Percentiles rank a stretch among this genome's conserved stretches.
Evolutionary conservation across 2,113 vertebrate species (phyloP).

Genomic region (Bostrychus sinensis): DNA sequence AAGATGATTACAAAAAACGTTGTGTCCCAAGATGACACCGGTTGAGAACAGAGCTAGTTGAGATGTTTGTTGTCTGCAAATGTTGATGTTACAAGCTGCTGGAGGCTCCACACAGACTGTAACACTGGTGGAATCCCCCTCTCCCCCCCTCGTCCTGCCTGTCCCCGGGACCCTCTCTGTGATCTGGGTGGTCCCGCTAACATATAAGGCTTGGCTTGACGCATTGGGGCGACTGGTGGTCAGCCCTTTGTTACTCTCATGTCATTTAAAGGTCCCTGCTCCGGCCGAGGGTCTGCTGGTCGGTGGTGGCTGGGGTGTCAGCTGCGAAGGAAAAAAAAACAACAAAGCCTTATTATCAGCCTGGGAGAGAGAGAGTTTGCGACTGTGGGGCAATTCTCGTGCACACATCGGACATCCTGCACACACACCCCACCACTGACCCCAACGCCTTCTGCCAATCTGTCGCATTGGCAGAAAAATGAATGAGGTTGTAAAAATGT

Average conservation of each 20-base stretch:
- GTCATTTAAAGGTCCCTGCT: conserved; percentile 54
- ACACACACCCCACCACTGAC: conserved; percentile 51
- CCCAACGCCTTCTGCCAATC: conserved; percentile 40
- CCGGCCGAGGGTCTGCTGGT: conserved; percentile 43
- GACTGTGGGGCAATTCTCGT: conserved; percentile 50
- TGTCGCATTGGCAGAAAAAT: conserved; percentile 19
- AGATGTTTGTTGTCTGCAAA: conserved; percentile 2
- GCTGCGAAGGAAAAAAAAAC: conserved; percentile 67
- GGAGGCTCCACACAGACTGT: conserved; percentile 45
- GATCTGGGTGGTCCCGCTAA: conserved; percentile 69
- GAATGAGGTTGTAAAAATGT: conserved; percentile 1
- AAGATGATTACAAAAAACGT: too few species aligned
- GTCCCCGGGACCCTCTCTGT: conserved; percentile 14
- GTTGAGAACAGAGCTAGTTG: neutral
- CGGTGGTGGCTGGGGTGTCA: conserved; percentile 71
- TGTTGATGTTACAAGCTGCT: conserved; percentile 12
- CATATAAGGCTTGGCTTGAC: conserved; percentile 8
- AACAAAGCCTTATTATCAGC: conserved; percentile 64
- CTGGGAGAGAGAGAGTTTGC: conserved; percentile 29
- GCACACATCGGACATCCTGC: conserved; percentile 64
- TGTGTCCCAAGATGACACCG: neutral
- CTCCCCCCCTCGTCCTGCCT: conserved; percentile 30
- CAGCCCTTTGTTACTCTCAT: conserved; percentile 71
- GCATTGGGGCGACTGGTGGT: conserved; percentile 55
- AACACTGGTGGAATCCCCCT: conserved; percentile 18